Percentiles rank a stretch among this genome's conserved stretches.
Evolutionary conservation across 2,797 vertebrate species (phyloP).

Genomic region (Bufotes viridis): DNA sequence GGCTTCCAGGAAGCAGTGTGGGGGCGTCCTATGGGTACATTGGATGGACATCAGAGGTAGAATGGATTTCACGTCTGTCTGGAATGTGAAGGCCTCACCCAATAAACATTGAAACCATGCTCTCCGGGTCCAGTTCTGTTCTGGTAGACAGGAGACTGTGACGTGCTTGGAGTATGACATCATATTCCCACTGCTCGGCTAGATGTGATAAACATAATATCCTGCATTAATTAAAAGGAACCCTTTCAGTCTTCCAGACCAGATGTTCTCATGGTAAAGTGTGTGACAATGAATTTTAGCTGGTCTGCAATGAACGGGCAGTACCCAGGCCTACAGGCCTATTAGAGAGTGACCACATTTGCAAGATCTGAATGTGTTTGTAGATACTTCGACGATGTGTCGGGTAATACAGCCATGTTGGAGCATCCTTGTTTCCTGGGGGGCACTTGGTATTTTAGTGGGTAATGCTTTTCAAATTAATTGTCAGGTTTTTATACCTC

Average conservation of each 20-base stretch:
- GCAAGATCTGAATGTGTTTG: not conserved
- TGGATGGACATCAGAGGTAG: constrained; percentile 22
- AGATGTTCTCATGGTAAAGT: not conserved
- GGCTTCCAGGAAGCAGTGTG: constrained; percentile 15
- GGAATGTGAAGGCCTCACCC: constrained; percentile 42
- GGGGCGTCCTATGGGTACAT: constrained; percentile 20
- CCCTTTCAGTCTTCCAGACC: not conserved
- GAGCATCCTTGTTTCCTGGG: not conserved
- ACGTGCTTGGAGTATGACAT: not conserved
- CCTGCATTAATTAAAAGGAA: not conserved
- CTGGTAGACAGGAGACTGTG: not conserved
- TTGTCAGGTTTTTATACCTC: too few species aligned
- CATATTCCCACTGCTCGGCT: constrained; percentile 3
- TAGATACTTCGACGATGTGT: not conserved
- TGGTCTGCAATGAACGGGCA: not conserved
- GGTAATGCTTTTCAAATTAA: not conserved
- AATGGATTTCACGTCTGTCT: constrained; percentile 28
- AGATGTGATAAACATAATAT: not conserved
- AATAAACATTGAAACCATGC: not conserved
- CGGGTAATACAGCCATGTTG: not conserved
- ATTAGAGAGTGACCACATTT: not conserved
- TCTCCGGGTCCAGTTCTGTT: not conserved
- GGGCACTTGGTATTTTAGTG: not conserved
- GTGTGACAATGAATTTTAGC: not conserved
- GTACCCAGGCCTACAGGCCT: not conserved